A percentile compares a stretch with the other conserved stretches of the same genome.
Conservation (phyloP, 2,113 vertebrate genomes). For the Urocitellus parryii region DNA sequence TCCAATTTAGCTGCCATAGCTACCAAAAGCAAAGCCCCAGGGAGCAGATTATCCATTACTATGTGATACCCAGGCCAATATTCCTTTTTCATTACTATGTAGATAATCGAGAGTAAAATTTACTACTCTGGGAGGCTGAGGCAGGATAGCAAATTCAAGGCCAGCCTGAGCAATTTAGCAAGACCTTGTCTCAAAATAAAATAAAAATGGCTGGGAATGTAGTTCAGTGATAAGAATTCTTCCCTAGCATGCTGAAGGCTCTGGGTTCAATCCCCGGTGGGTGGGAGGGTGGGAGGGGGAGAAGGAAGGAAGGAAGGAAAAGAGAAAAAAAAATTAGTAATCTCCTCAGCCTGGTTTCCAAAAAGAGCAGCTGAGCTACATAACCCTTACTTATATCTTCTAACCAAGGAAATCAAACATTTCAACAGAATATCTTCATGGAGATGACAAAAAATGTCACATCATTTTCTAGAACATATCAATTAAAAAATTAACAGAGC, state of each 20-base stretch:
- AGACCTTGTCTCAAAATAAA: background rate
- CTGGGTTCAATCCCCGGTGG: too few species aligned
- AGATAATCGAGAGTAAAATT: conserved; percentile 38
- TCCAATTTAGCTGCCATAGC: conserved; percentile 1
- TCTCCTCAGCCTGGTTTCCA: conserved; percentile 21
- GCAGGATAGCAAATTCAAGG: background rate
- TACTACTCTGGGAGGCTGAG: background rate
- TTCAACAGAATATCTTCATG: conserved; percentile 27
- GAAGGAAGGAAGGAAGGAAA: too few species aligned
- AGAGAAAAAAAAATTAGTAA: background rate
- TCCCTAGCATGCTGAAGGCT: too few species aligned
- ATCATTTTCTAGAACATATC: background rate
- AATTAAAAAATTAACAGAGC: background rate
- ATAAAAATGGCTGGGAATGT: background rate
- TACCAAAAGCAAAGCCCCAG: conserved; percentile 58
- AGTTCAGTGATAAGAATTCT: too few species aligned
- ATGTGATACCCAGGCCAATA: background rate
- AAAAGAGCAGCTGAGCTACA: conserved; percentile 37
- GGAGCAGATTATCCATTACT: conserved; percentile 50
- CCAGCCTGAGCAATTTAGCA: background rate
- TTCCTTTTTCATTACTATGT: background rate
- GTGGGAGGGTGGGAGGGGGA: too few species aligned
- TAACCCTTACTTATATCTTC: background rate
- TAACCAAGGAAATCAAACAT: conserved; percentile 40
- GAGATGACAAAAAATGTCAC: background rate